These are phyloP conservation scores for Premnoplex brunnescens DNA, from an alignment of 2,797 vertebrate species.

Conservation along the genomic window DNA sequence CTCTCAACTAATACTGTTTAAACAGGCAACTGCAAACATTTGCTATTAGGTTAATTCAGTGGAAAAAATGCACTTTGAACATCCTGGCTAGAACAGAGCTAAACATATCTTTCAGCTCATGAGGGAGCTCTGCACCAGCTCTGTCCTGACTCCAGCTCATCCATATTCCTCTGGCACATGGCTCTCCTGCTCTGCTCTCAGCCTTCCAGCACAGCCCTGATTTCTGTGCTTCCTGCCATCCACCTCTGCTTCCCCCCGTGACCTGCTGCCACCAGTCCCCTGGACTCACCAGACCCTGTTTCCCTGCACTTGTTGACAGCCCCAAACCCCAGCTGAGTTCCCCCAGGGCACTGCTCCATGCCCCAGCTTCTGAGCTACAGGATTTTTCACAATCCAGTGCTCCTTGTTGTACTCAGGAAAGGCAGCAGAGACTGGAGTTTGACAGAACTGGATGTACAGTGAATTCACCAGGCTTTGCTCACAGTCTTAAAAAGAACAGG, in stretches of 20 bases:
- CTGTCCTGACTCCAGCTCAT: conserved; percentile 1
- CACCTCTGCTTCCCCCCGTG: neutral
- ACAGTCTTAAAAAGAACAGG: neutral
- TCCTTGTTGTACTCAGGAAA: neutral
- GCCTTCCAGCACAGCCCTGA: conserved; percentile 12
- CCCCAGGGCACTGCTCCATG: neutral
- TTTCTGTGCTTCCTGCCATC: conserved; percentile 9
- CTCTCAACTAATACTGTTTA: neutral
- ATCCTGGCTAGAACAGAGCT: neutral
- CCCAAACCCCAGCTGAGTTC: neutral
- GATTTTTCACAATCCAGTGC: neutral
- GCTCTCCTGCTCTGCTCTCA: conserved; percentile 48
- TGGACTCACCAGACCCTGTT: neutral
- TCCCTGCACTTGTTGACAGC: neutral
- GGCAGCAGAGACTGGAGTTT: neutral
- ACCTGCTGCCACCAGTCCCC: neutral
- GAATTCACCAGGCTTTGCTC: neutral
- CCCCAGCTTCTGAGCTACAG: neutral
- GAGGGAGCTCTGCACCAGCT: neutral
- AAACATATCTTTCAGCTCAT: neutral
- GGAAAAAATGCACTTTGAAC: neutral
- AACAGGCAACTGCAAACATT: neutral
- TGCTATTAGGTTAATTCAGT: neutral
- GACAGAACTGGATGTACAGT: neutral
- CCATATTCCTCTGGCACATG: neutral